Conservation (phyloP, 2,888 invertebrate species). For the Drosophila kambysellisi region DNA sequence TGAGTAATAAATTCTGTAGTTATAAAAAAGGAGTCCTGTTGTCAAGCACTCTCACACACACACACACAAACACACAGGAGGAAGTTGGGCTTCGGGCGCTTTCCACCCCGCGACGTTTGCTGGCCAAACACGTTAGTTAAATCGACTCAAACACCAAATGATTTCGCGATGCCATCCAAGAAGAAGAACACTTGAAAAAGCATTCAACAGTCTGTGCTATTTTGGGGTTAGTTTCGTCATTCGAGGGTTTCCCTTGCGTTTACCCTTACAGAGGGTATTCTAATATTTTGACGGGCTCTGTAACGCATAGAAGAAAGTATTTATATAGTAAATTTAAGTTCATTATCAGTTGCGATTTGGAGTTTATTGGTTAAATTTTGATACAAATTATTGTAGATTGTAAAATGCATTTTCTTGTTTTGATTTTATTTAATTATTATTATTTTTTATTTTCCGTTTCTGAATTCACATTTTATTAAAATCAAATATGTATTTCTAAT, state of each 20-base stretch:
- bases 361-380: background rate
- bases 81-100: constrained; percentile 45
- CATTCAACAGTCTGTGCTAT: constrained; percentile 31
- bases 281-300: background rate
- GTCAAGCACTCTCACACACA: constrained; percentile 35
- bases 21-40: constrained; percentile 46
- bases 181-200: constrained; percentile 12
- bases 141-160: constrained; percentile 49
- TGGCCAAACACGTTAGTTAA: constrained; percentile 73
- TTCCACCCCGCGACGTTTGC: constrained; percentile 79
- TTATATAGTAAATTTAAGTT: background rate
- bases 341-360: background rate
- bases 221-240: constrained; percentile 64
- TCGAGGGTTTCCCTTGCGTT: constrained; percentile 40
- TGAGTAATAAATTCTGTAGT: constrained; percentile 44
- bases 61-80: background rate
- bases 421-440: background rate
- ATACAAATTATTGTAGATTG: background rate
- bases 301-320: background rate
- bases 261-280: background rate
- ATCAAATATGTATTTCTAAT: background rate
- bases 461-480: background rate
- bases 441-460: background rate
- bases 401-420: background rate
- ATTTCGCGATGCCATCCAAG: constrained; percentile 48